Conservation (phyloP, 2,797 vertebrate species). For the Petrocephalus schoutedeni region DNA sequence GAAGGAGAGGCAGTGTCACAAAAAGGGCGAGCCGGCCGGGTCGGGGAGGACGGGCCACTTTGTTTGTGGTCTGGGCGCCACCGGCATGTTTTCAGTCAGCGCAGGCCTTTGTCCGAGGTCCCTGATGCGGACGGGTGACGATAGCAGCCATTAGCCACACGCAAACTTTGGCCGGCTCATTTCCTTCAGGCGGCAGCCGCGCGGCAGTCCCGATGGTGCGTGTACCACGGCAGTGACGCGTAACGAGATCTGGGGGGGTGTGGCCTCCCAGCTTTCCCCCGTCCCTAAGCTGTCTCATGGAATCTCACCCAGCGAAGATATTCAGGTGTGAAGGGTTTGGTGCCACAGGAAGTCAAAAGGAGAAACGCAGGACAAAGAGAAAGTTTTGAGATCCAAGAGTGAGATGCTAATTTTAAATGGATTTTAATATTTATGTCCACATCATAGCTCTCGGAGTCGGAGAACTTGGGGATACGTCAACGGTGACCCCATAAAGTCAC, state of each 20-base stretch:
- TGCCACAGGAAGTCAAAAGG: neutral
- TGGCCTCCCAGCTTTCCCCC: neutral
- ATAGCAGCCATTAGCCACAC: neutral
- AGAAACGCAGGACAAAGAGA: neutral
- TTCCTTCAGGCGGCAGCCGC: slow-evolving; percentile 54
- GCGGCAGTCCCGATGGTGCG: slow-evolving; percentile 58
- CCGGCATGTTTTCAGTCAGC: slow-evolving; percentile 56
- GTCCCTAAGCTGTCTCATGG: neutral
- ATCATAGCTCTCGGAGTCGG: neutral
- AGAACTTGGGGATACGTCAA: neutral
- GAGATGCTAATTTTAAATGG: neutral
- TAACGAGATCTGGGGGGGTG: neutral
- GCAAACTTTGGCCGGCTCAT: slow-evolving; percentile 44
- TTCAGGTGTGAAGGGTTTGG: neutral
- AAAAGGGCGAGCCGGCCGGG: slow-evolving; percentile 24
- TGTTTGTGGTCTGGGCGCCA: slow-evolving; percentile 45
- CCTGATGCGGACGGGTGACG: neutral
- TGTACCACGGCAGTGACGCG: slow-evolving; percentile 36
- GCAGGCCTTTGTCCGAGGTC: slow-evolving; percentile 14
- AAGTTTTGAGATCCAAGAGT: neutral
- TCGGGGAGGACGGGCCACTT: slow-evolving; percentile 32
- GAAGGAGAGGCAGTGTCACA: neutral
- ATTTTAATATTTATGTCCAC: neutral
- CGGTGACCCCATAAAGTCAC: neutral
- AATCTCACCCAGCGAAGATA: neutral